Conservation (phyloP, 2,797 vertebrate species). For the Aulostomus chinensis region DNA sequence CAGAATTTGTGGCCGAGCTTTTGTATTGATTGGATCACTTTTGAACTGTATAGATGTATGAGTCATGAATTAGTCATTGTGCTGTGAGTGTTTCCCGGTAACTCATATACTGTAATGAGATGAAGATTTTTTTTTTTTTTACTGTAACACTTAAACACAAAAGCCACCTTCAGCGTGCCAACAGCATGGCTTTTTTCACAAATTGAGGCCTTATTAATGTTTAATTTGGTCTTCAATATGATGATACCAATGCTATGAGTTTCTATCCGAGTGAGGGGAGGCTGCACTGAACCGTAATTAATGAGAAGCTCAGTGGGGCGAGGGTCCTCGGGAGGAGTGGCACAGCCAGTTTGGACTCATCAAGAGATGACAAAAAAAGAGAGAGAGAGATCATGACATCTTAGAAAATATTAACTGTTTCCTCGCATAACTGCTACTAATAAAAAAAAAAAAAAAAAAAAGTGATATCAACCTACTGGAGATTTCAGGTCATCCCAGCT, state of each 20-base stretch:
- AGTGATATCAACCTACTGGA: constrained; percentile 82
- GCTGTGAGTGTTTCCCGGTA: too few relatives aligned
- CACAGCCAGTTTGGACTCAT: constrained; percentile 43
- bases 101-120: too few relatives aligned
- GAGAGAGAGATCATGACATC: constrained; percentile 32
- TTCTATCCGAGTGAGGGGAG: constrained; percentile 55
- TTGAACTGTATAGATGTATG: too few relatives aligned
- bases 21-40: too few relatives aligned
- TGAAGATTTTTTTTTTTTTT: too few relatives aligned
- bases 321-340: constrained; percentile 60
- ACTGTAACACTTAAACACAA: constrained; percentile 5
- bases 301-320: constrained; percentile 70
- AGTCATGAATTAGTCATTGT: too few relatives aligned
- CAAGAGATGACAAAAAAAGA: constrained; percentile 11
- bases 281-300: constrained; percentile 77
- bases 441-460: too few relatives aligned
- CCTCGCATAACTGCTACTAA: constrained; percentile 79
- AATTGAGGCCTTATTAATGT: constrained; percentile 32
- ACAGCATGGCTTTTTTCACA: too few relatives aligned
- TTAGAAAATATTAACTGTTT: constrained; percentile 49
- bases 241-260: constrained; percentile 68
- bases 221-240: constrained; percentile 58
- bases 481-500: constrained; percentile 88
- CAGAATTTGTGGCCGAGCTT: too few relatives aligned
- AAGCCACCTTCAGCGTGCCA: too few relatives aligned